Conservation (phyloP, 2,113 vertebrate genomes). For the Thinocorus orbignyianus region DNA sequence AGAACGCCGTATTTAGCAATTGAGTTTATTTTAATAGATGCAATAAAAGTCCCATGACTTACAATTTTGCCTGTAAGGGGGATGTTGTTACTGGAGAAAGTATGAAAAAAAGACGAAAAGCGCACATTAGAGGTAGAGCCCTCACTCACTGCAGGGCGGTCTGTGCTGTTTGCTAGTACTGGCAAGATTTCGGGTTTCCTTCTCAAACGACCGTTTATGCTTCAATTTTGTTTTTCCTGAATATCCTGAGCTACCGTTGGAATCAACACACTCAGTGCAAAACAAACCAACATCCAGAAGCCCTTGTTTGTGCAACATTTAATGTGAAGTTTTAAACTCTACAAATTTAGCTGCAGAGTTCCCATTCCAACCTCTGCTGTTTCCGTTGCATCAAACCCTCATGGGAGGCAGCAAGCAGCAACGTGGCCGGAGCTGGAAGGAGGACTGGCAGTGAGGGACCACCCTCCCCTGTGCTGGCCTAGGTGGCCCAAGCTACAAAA, state of each 20-base stretch:
- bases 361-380: fast-evolving
- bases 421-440: not conserved
- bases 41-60: not conserved
- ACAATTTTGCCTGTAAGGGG: not conserved
- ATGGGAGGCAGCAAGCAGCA: fast-evolving
- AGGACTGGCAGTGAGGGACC: fast-evolving
- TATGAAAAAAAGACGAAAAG: not conserved
- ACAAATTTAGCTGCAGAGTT: not conserved
- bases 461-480: not conserved
- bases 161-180: not conserved
- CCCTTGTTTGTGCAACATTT: not conserved
- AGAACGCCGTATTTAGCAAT: not conserved
- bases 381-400: not conserved
- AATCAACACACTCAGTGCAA: not conserved
- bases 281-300: not conserved
- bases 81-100: not conserved
- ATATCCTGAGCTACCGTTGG: not conserved
- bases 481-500: not conserved
- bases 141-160: not conserved
- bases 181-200: not conserved
- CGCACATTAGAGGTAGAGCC: not conserved
- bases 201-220: not conserved
- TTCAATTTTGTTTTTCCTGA: not conserved
- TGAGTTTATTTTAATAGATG: not conserved
- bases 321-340: not conserved